Evolutionary conservation across 2,888 invertebrate genomes (phyloP).

Genomic region (Polietes domitor): DNA sequence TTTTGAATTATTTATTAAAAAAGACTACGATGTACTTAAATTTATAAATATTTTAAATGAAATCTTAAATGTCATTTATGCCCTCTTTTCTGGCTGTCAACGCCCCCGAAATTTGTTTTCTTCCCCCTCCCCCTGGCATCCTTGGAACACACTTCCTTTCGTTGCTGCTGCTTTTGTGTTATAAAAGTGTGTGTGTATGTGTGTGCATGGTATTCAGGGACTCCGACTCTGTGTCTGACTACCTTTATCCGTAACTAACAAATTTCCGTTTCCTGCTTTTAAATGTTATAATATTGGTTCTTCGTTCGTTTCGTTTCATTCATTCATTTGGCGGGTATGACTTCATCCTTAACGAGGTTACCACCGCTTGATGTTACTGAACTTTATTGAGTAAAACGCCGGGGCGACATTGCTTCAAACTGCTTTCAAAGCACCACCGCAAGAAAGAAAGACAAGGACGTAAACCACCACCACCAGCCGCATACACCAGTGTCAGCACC

Average conservation of each 20-base stretch:
- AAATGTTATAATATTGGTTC: slow-evolving; percentile 29
- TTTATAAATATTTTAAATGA: slow-evolving; percentile 3
- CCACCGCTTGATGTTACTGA: slow-evolving; percentile 40
- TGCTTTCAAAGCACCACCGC: background rate
- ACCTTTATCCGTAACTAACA: slow-evolving; percentile 50
- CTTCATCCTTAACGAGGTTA: slow-evolving; percentile 42
- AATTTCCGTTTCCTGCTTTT: slow-evolving; percentile 59
- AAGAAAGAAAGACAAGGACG: no score
- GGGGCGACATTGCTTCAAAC: background rate
- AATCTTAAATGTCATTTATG: background rate
- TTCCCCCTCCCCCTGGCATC: no score
- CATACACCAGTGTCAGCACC: no score
- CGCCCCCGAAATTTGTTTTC: background rate
- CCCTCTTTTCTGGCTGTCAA: background rate
- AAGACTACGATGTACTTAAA: background rate
- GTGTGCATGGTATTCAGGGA: background rate
- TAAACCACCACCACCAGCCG: no score
- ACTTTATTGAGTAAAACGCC: slow-evolving; percentile 40
- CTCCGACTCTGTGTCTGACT: no score
- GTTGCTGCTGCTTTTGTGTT: background rate
- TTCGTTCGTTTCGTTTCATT: background rate
- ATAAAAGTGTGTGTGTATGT: background rate
- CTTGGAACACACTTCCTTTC: background rate
- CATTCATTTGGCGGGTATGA: slow-evolving; percentile 14
- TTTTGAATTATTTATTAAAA: slow-evolving; percentile 4